These are phyloP conservation scores for Opisthograptis luteolata DNA, from an alignment of 2,888 invertebrate genomes.

Conservation along the genomic window DNA sequence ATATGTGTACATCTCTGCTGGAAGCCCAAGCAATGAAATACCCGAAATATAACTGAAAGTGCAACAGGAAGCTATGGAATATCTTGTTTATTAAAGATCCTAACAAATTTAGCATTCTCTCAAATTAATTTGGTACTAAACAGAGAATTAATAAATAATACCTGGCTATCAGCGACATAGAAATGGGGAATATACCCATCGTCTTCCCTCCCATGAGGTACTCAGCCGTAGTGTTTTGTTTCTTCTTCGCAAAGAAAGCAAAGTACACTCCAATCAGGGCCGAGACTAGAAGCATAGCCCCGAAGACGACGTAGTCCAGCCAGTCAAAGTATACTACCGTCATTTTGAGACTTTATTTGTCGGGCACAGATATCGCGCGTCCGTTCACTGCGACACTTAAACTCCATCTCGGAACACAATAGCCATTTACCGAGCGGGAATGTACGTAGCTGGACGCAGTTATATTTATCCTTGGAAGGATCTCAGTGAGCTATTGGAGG, in stretches of 20 bases:
- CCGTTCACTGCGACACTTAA: conserved; percentile 59
- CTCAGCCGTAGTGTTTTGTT: conserved; percentile 88
- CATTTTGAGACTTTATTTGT: conserved; percentile 45
- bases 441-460: conserved; percentile 56
- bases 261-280: conserved; percentile 88
- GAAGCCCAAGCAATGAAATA: conserved; percentile 88
- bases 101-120: background rate
- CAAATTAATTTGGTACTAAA: background rate
- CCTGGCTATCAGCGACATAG: conserved; percentile 91
- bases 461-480: conserved; percentile 76
- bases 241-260: conserved; percentile 87
- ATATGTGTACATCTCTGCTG: conserved; percentile 91
- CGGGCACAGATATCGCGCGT: conserved; percentile 47
- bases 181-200: conserved; percentile 91
- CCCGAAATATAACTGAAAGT: conserved; percentile 88
- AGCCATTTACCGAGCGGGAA: conserved; percentile 64
- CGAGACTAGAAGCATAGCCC: conserved; percentile 86
- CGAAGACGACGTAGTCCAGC: conserved; percentile 87
- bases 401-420: conserved; percentile 66
- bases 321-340: conserved; percentile 82
- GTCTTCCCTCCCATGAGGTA: conserved; percentile 90
- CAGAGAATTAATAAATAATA: conserved; percentile 59
- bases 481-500: conserved; percentile 64
- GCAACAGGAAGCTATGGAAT: background rate
- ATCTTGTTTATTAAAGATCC: background rate